These are phyloP conservation scores for Rhyacichthys aspro DNA, from an alignment of 2,797 vertebrate species.

Conservation along the genomic window DNA sequence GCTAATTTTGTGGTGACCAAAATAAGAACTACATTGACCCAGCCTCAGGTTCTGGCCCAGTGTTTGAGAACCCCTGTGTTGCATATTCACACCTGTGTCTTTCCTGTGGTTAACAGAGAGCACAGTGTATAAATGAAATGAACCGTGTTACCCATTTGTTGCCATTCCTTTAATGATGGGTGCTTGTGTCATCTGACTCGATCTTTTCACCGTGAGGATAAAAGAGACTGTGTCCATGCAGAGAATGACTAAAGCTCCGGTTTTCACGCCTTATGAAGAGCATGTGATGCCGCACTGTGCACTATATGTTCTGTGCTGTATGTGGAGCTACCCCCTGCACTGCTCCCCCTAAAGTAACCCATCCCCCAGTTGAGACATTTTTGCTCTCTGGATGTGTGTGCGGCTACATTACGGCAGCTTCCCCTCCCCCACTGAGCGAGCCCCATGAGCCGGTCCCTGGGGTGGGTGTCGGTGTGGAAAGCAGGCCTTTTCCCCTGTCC, in stretches of 20 bases:
- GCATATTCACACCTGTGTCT: conserved; percentile 27
- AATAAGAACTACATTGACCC: too few species aligned
- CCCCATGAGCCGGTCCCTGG: conserved; percentile 68
- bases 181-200: conserved; percentile 32
- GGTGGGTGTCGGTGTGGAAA: conserved; percentile 70
- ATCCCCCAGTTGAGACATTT: conserved; percentile 67
- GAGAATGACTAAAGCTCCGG: conserved; percentile 23
- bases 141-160: conserved; percentile 33
- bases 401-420: conserved; percentile 61
- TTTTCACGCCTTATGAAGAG: conserved; percentile 21
- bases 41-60: neutral
- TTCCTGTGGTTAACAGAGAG: conserved; percentile 16
- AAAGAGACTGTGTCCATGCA: conserved; percentile 20
- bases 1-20: too few species aligned
- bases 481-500: conserved; percentile 72
- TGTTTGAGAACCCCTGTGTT: neutral
- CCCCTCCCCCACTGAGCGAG: conserved; percentile 58
- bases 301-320: conserved; percentile 41
- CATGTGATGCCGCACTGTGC: conserved; percentile 35
- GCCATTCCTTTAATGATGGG: conserved; percentile 12
- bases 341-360: conserved; percentile 51
- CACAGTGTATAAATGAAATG: conserved; percentile 32
- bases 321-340: conserved; percentile 40
- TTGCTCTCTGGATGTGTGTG: conserved; percentile 55
- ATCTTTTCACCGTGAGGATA: conserved; percentile 29